These are phyloP conservation scores for Gadus chalcogrammus DNA, from an alignment of 2,113 vertebrate genomes.

Conservation along the genomic window DNA sequence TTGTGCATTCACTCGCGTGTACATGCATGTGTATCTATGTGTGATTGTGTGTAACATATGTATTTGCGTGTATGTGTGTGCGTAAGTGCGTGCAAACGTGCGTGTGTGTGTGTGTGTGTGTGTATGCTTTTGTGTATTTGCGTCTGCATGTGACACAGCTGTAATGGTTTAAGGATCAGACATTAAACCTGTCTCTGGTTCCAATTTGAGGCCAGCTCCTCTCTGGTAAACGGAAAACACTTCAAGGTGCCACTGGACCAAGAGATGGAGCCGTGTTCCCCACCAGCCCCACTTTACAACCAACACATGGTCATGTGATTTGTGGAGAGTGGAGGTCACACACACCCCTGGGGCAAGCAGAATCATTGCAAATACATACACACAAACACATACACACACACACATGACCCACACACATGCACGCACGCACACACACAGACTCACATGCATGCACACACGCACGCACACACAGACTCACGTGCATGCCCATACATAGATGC, in stretches of 20 bases:
- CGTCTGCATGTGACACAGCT: conserved; percentile 44
- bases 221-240: conserved; percentile 61
- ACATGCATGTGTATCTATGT: background rate
- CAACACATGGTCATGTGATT: conserved; percentile 43
- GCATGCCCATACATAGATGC: too few species aligned
- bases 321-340: conserved; percentile 33
- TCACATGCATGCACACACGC: too few species aligned
- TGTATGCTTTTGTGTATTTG: background rate
- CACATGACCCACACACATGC: too few species aligned
- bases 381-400: too few species aligned
- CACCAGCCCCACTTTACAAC: conserved; percentile 21
- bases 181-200: conserved; percentile 61
- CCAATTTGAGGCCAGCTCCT: conserved; percentile 57
- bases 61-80: too few species aligned
- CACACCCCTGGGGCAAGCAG: conserved; percentile 31
- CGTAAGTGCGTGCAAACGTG: conserved; percentile 1
- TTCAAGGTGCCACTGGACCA: conserved; percentile 58
- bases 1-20: background rate
- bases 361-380: conserved; percentile 5
- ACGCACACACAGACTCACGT: too few species aligned
- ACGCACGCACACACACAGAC: too few species aligned
- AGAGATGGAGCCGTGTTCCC: conserved; percentile 42
- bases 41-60: background rate
- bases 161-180: conserved; percentile 58
- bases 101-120: conserved; percentile 10